A percentile compares a stretch with the other conserved stretches of the same genome.
Evolutionary conservation across 2,888 invertebrate species (phyloP).

Genomic region (Nectonema munidae): DNA sequence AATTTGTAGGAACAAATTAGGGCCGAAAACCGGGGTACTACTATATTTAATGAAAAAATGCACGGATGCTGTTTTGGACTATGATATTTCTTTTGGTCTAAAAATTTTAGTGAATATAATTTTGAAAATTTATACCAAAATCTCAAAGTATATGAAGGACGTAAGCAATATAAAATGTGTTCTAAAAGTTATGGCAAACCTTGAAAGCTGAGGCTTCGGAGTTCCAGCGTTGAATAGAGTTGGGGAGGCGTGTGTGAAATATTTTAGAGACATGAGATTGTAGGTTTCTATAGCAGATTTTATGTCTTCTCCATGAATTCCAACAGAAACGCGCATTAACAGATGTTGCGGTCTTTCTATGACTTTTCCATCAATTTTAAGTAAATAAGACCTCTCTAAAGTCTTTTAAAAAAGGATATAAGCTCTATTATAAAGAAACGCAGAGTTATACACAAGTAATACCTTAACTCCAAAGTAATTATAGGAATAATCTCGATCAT

Average conservation of each 20-base stretch:
- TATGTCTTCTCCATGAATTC: constrained; percentile 72
- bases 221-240: constrained; percentile 84
- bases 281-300: constrained; percentile 73
- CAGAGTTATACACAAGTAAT: too few species aligned
- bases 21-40: too few species aligned
- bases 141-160: too few species aligned
- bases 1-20: too few species aligned
- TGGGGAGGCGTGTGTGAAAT: constrained; percentile 89
- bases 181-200: too few species aligned
- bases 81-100: too few species aligned
- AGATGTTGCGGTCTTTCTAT: constrained; percentile 88
- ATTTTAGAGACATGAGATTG: constrained; percentile 60
- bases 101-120: too few species aligned
- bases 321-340: constrained; percentile 84
- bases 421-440: too few species aligned
- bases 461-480: constrained; percentile 91
- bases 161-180: too few species aligned
- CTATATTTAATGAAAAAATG: too few species aligned
- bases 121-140: too few species aligned
- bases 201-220: constrained; percentile 55
- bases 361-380: constrained; percentile 60
- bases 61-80: too few species aligned
- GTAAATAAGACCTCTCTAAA: constrained; percentile 60
- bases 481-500: constrained; percentile 77
- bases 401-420: constrained; percentile 31